Percentiles rank a stretch among this genome's conserved stretches.
These are phyloP conservation scores for Cladorhizidae sp. DNA, from an alignment of 37 sponge, comb jelly and placozoan genomes.

Conservation along the genomic window DNA sequence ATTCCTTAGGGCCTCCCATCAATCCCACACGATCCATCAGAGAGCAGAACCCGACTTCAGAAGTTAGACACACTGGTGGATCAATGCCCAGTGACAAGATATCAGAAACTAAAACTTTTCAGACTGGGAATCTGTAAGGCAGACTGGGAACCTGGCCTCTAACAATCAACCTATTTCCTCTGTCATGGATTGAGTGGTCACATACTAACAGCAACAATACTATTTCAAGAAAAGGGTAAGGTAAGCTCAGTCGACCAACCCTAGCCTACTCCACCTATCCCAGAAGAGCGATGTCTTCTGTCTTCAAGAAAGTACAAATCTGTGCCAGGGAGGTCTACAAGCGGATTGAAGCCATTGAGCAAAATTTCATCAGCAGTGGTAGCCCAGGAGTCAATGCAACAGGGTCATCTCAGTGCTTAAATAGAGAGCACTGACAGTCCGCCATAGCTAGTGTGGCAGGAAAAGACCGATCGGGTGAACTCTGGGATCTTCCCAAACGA, in stretches of 20 bases:
- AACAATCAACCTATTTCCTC: neutral
- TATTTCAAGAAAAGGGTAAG: neutral
- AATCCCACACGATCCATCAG: neutral
- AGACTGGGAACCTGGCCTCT: neutral
- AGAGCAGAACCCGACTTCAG: neutral
- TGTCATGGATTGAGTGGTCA: neutral
- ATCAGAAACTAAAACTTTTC: neutral
- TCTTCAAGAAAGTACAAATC: too few species aligned
- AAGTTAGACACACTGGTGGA: neutral
- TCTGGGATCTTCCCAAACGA: too few species aligned
- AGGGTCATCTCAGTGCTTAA: too few species aligned
- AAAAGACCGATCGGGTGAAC: too few species aligned
- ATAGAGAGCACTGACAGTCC: too few species aligned
- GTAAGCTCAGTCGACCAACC: too few species aligned
- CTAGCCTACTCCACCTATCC: neutral
- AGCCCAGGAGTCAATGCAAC: too few species aligned
- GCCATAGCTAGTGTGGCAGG: too few species aligned
- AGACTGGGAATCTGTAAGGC: neutral
- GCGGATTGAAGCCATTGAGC: too few species aligned
- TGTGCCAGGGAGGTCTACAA: too few species aligned
- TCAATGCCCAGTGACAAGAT: neutral
- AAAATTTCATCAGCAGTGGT: too few species aligned
- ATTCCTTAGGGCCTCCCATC: neutral
- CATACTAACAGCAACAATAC: neutral
- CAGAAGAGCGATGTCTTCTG: neutral